A percentile compares a stretch with the other conserved stretches of the same genome.
Evolutionary conservation across 1,140 invertebrate species (phyloP).

Genomic region (Lasaia peninsularis): DNA sequence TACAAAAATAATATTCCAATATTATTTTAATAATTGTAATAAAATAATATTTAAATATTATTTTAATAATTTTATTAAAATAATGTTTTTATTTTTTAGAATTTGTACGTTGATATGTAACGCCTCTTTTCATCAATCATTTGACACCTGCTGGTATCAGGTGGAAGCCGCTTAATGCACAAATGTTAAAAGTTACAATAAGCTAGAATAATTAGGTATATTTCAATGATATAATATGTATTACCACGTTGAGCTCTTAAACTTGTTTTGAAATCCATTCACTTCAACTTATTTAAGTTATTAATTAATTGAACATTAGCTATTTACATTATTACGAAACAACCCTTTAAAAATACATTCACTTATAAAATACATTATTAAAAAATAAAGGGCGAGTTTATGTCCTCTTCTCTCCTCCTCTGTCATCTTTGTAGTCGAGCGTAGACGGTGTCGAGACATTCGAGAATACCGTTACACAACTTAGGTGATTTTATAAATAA

Average conservation of each 20-base stretch:
- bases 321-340: too few relatives aligned
- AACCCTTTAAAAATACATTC: too few relatives aligned
- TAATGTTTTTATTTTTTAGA: constrained; percentile 10
- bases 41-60: constrained; percentile 5
- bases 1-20: background rate
- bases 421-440: too few relatives aligned
- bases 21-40: background rate
- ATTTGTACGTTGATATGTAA: constrained; percentile 8
- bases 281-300: too few relatives aligned
- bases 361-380: too few relatives aligned
- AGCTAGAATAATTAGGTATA: background rate
- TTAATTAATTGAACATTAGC: too few relatives aligned
- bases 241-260: background rate
- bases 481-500: too few relatives aligned
- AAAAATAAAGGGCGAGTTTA: too few relatives aligned
- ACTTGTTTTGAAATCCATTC: background rate
- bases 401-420: too few relatives aligned
- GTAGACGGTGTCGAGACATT: too few relatives aligned
- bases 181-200: background rate
- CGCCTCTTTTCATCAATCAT: background rate
- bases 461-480: too few relatives aligned
- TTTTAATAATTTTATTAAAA: constrained; percentile 1
- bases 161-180: constrained; percentile 1
- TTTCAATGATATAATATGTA: background rate
- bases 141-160: constrained; percentile 3